phyloP scores from a whole-genome alignment of 2,797 vertebrate genomes.

The Poeciliopsis turneri region DNA sequence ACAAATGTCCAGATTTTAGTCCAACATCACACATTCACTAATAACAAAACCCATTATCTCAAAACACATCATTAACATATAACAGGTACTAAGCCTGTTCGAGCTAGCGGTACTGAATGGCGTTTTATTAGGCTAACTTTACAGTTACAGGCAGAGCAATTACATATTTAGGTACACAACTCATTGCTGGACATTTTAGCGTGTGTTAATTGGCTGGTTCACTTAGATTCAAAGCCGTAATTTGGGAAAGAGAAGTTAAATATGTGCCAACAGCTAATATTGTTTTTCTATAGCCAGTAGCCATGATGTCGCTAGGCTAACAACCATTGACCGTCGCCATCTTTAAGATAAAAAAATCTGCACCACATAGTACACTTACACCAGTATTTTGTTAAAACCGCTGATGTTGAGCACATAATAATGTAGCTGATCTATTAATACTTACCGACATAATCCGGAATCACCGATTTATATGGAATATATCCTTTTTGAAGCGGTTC shows the following conservation, averaged over 20 bases:
- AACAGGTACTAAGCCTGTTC: background rate
- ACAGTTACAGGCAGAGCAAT: background rate
- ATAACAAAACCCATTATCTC: background rate
- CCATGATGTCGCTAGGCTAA: conserved; percentile 47
- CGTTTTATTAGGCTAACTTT: background rate
- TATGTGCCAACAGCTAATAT: background rate
- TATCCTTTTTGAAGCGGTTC: too few relatives aligned
- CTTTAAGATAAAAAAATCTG: conserved; percentile 49
- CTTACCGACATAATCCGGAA: conserved; percentile 68
- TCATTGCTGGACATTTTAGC: background rate
- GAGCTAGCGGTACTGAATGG: background rate
- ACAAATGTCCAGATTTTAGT: background rate
- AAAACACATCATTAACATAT: background rate
- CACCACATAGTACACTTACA: background rate
- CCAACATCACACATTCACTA: background rate
- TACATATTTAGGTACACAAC: background rate
- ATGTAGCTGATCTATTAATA: background rate
- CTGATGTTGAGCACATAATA: rapidly evolving
- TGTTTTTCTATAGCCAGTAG: background rate
- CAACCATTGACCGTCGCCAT: conserved; percentile 64
- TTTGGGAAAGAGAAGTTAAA: background rate
- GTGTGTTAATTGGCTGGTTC: background rate
- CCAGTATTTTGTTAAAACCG: too few relatives aligned
- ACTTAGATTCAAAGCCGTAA: background rate
- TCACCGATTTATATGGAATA: background rate